phyloP scores from a whole-genome alignment of 1,140 invertebrate genomes.

The Leptopilina boulardi region DNA sequence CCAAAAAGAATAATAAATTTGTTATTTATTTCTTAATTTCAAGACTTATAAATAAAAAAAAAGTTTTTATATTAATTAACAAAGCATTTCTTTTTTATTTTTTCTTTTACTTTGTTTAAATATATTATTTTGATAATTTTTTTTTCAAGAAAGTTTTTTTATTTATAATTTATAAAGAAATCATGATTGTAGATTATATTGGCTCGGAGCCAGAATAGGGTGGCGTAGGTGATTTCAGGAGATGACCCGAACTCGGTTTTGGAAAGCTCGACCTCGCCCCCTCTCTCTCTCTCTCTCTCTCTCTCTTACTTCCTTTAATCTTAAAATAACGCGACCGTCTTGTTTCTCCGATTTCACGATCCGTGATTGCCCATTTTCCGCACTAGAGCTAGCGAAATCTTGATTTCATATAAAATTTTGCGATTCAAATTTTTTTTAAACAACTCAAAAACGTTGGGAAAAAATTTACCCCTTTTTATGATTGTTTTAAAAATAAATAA shows the following conservation, averaged over 20 bases:
- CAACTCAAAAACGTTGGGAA: neutral
- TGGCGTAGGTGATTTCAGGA: constrained; percentile 70
- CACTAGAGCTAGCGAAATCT: constrained; percentile 48
- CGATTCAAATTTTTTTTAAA: neutral
- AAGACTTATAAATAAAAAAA: too few relatives aligned
- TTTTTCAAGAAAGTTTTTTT: too few relatives aligned
- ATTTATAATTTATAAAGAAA: neutral
- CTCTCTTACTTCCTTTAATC: constrained; percentile 61
- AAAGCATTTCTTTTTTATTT: too few relatives aligned
- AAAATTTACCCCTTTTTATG: too few relatives aligned
- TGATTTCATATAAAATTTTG: constrained; percentile 22
- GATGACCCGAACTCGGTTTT: constrained; percentile 70
- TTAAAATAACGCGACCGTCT: constrained; percentile 67
- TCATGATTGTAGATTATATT: constrained; percentile 43
- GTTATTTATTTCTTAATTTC: too few relatives aligned
- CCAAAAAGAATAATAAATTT: too few relatives aligned
- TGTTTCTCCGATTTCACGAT: constrained; percentile 57
- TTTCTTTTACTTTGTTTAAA: too few relatives aligned
- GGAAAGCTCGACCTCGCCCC: constrained; percentile 67
- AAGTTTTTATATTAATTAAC: too few relatives aligned
- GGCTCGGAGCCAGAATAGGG: constrained; percentile 64
- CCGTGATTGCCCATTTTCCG: constrained; percentile 42
- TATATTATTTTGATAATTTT: too few relatives aligned
- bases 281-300: constrained; percentile 60
- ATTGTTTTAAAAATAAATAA: too few relatives aligned